Conservation (phyloP, 2,113 vertebrate genomes). For the Salvator merianae region DNA sequence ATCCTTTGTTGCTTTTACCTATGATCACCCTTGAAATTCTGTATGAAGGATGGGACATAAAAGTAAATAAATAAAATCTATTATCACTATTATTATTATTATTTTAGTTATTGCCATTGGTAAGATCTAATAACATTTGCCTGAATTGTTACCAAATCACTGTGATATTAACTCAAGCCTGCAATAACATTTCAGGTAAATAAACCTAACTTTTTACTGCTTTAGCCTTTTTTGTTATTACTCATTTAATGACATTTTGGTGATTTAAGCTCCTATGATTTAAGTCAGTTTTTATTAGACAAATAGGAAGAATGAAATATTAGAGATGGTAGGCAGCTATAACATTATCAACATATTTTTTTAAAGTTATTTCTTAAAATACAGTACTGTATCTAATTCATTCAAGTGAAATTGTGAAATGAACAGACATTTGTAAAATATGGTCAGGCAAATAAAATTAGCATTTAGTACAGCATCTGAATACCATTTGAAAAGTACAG, state of each 20-base stretch:
- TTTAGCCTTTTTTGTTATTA: conserved; percentile 32
- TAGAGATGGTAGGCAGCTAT: conserved; percentile 85
- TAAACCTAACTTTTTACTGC: conserved; percentile 23
- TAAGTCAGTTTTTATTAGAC: conserved; percentile 79
- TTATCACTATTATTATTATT: neutral
- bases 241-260: conserved; percentile 52
- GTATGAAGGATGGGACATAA: too few species aligned
- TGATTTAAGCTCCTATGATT: conserved; percentile 79
- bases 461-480: neutral
- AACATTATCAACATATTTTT: conserved; percentile 74
- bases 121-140: conserved; percentile 22
- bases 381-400: conserved; percentile 58
- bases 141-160: conserved; percentile 38
- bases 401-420: conserved; percentile 57
- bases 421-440: conserved; percentile 58
- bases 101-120: conserved; percentile 2
- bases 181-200: conserved; percentile 30
- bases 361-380: conserved; percentile 71
- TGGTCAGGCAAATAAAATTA: conserved; percentile 48
- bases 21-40: too few species aligned
- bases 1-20: too few species aligned
- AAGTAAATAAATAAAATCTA: too few species aligned
- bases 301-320: conserved; percentile 80
- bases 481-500: neutral
- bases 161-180: conserved; percentile 33